Conservation (phyloP, 1,140 invertebrate genomes). For the Protaetia brevitarsis region DNA sequence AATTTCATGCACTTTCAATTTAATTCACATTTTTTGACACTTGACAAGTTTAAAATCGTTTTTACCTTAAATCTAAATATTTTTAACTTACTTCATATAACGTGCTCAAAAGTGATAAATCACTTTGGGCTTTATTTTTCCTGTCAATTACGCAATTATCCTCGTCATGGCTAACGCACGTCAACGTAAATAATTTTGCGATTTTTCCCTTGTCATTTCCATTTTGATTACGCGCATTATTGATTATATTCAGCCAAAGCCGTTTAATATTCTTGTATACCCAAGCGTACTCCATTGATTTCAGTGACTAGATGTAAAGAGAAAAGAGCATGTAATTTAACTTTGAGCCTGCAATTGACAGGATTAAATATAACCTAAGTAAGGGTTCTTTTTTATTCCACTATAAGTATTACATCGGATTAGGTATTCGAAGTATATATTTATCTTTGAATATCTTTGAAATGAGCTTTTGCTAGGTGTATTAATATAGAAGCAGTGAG, state of each 20-base stretch:
- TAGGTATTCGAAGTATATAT: no score
- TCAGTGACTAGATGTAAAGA: neutral
- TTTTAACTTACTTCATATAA: no score
- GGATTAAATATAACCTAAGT: neutral
- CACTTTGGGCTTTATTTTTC: neutral
- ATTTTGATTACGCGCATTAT: conserved; percentile 6
- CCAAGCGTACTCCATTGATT: neutral
- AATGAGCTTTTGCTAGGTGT: no score
- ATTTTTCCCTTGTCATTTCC: conserved; percentile 16
- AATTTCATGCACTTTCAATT: neutral
- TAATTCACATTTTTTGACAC: neutral
- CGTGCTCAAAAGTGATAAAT: no score
- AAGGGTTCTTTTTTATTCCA: neutral
- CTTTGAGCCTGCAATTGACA: neutral
- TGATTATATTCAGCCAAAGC: neutral
- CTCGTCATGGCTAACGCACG: neutral
- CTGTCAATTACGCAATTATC: conserved; percentile 5
- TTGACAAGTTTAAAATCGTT: no score
- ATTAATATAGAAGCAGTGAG: no score
- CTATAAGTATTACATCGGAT: neutral
- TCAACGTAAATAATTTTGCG: conserved; percentile 4
- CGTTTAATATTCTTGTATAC: conserved; percentile 1
- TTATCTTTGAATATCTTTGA: no score
- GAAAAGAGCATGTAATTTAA: neutral
- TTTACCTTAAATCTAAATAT: no score